Base-by-base conservation (phyloP, 1,140 invertebrate species). In the Aricia agestis region DNA sequence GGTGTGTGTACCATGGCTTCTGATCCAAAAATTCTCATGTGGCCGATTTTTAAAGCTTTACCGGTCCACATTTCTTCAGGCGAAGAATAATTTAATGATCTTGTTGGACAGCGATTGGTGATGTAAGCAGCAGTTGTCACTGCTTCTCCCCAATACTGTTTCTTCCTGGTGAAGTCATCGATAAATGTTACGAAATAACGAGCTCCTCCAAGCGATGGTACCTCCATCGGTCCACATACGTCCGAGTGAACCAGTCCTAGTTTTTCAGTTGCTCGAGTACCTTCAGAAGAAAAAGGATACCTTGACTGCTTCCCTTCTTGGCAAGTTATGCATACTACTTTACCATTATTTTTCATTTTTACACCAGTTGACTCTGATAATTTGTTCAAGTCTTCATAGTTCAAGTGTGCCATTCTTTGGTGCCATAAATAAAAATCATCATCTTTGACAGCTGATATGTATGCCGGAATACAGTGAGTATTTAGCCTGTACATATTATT, bases 141-240 rank as follows among this genome's bases (percentile, higher is more conserved):
- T 58, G 57, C 57, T 58, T 58, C 57, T 6, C 10, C 57, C 57
- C 57, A 58, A 17, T 58, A 58, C 2, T 58, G 57, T n/a, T 58
- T 58, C 25, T 25, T 25, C 25, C 25, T 25, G 25, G 84, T 79
- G 67, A 69, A 88, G 32, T 93, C 90, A 77, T 93, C 91, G 4
- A 89, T 91, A 42, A 93, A 89, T 0, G 92, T 89, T 1, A 92
- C 32, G 42, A 90, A 84, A 72, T 91, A 93, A 10, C 68, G 70
- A 6, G 81, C 78, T 15, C 81, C 82, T 42, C 87, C 85, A 41
- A 84, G 58, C 5, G 85, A 89, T 19, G 17, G 67, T 6, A 77
- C 70, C 15, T 84, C 78, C 85, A 93, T 89, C 13, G 87, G 90
- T 19, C 92, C 92, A 71, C 83, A 88, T 1, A 92, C 68, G 74